A percentile compares a stretch with the other conserved stretches of the same genome.
phyloP scores from a whole-genome alignment of 2,797 vertebrate species.

The Epinephelus awoara region DNA sequence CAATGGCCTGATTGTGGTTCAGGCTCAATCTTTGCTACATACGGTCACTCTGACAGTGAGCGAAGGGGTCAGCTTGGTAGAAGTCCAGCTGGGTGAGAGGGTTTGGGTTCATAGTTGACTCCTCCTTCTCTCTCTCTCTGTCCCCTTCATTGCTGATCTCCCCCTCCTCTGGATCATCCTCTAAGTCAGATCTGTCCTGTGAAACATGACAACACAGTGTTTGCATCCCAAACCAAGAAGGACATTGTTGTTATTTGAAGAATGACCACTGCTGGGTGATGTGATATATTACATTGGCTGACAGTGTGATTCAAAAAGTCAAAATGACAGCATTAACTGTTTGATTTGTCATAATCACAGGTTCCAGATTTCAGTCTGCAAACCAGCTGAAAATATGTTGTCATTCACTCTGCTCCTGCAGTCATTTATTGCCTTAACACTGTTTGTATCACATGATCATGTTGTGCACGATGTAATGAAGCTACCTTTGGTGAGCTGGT shows the following conservation, averaged over 20 bases:
- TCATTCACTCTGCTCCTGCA: not conserved
- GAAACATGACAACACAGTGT: not conserved
- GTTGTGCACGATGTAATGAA: not conserved
- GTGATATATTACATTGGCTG: not conserved
- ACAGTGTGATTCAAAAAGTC: not conserved
- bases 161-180: conserved; percentile 66
- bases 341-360: not conserved
- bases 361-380: not conserved
- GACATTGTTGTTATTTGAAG: not conserved
- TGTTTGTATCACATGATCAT: not conserved
- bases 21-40: conserved; percentile 43
- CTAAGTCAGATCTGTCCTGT: conserved; percentile 73
- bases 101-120: conserved; percentile 40
- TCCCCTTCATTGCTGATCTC: conserved; percentile 29
- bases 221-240: not conserved
- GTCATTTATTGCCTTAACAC: not conserved
- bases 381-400: not conserved
- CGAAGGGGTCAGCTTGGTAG: conserved; percentile 95
- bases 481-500: conserved; percentile 78
- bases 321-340: not conserved
- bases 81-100: conserved; percentile 89
- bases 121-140: conserved; percentile 66
- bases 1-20: not conserved
- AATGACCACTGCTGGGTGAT: not conserved
- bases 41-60: conserved; percentile 87